Percentiles rank a stretch among this genome's conserved stretches.
phyloP scores from a whole-genome alignment of 2,113 vertebrate genomes.

The Cinclus cinclus region DNA sequence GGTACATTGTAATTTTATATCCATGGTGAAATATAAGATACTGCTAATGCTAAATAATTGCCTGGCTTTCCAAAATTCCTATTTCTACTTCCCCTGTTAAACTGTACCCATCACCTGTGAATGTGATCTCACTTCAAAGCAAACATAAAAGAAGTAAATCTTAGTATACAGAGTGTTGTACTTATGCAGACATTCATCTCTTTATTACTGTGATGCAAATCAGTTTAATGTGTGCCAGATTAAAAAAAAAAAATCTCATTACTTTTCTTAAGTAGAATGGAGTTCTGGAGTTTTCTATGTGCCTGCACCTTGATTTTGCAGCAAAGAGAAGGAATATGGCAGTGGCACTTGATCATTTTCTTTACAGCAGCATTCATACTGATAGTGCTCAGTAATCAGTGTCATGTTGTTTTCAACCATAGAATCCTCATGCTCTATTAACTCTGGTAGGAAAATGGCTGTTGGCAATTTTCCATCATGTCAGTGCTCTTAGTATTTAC shows the following conservation, averaged over 20 bases:
- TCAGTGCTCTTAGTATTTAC: constrained; percentile 53
- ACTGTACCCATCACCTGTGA: background rate
- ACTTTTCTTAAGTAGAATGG: background rate
- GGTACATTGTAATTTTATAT: constrained; percentile 41
- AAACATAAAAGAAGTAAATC: background rate
- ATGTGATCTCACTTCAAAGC: background rate
- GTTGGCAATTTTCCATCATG: constrained; percentile 69
- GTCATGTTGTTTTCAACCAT: constrained; percentile 5
- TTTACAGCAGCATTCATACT: background rate
- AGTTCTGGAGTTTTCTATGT: background rate
- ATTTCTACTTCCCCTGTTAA: constrained; percentile 40
- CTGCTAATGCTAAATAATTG: background rate
- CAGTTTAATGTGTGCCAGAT: background rate
- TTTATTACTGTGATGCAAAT: background rate
- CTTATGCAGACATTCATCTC: background rate
- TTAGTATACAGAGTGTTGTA: background rate
- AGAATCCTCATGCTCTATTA: constrained; percentile 69
- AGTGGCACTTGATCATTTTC: constrained; percentile 12
- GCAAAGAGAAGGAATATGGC: background rate
- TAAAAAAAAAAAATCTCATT: background rate
- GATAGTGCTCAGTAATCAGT: constrained; percentile 27
- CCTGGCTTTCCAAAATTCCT: background rate
- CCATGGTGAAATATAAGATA: constrained; percentile 1
- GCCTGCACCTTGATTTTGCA: background rate
- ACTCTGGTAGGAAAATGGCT: constrained; percentile 70